A percentile compares a stretch with the other conserved stretches of the same genome.
These are phyloP conservation scores for Mystacornis crossleyi DNA, from an alignment of 2,113 vertebrate genomes.

Conservation along the genomic window DNA sequence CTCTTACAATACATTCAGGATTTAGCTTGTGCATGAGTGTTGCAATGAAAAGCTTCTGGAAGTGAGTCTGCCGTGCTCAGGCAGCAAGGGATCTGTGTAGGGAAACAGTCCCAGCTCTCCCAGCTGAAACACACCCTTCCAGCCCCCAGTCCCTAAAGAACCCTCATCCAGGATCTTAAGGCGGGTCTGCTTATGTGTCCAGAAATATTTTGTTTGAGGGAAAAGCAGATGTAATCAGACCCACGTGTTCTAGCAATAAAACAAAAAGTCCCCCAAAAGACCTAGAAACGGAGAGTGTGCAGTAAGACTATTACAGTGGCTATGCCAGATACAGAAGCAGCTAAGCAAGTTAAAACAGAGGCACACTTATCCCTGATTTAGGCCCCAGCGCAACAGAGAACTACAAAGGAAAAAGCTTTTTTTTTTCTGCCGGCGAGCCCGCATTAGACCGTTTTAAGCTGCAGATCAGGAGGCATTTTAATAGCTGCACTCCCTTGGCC, in stretches of 20 bases:
- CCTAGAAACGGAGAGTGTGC: neutral
- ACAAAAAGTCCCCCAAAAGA: neutral
- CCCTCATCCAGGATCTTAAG: neutral
- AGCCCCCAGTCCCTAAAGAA: neutral
- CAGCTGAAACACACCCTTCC: neutral
- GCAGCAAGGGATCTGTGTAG: fast-evolving
- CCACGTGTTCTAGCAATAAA: neutral
- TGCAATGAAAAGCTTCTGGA: neutral
- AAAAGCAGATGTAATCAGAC: constrained; percentile 13
- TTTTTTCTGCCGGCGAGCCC: neutral
- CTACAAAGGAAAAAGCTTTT: neutral
- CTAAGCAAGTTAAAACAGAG: neutral
- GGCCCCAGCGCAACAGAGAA: neutral
- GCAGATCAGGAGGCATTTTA: neutral
- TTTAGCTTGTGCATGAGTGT: neutral
- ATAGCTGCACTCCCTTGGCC: neutral
- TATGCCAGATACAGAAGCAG: neutral
- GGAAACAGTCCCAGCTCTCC: neutral
- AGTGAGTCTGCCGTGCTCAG: neutral
- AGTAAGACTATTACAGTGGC: neutral
- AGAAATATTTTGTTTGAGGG: neutral
- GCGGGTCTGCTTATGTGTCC: neutral
- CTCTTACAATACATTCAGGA: neutral
- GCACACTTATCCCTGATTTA: neutral
- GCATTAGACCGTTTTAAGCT: neutral